phyloP scores from a whole-genome alignment of 2,113 vertebrate genomes.

The Proterorhinus semilunaris region DNA sequence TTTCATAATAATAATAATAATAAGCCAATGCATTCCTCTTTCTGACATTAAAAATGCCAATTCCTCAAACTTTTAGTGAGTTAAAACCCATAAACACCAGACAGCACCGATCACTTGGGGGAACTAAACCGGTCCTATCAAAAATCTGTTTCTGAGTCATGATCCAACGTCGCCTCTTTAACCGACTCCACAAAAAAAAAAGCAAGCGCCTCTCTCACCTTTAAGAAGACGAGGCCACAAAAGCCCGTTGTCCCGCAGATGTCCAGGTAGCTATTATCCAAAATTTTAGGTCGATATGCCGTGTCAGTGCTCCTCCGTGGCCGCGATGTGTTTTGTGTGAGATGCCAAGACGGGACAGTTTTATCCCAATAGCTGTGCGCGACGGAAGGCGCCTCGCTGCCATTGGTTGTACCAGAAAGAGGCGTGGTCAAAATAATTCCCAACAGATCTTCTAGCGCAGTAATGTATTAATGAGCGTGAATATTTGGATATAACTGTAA shows the following conservation, averaged over 20 bases:
- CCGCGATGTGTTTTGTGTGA: conserved; percentile 23
- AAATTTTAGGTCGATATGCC: conserved; percentile 15
- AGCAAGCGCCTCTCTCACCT: conserved; percentile 45
- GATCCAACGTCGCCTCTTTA: background rate
- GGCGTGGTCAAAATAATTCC: conserved; percentile 45
- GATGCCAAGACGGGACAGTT: conserved; percentile 49
- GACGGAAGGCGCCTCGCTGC: conserved; percentile 37
- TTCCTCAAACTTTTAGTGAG: no score
- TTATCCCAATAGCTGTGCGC: conserved; percentile 71
- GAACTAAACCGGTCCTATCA: background rate
- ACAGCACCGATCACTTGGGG: background rate
- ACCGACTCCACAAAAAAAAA: background rate
- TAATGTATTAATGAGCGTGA: conserved; percentile 41
- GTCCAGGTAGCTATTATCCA: conserved; percentile 66
- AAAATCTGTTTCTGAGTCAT: background rate
- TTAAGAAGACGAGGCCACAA: conserved; percentile 21
- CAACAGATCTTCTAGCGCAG: background rate
- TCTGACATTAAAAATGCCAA: no score
- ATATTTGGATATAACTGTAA: conserved; percentile 31
- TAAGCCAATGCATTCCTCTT: no score
- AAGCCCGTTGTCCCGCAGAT: conserved; percentile 28
- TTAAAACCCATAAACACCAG: no score
- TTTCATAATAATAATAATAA: background rate
- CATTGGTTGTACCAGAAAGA: conserved; percentile 67
- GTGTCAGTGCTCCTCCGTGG: conserved; percentile 22